These are phyloP conservation scores for Amazona ochrocephala DNA, from an alignment of 2,797 vertebrate genomes.

Conservation along the genomic window DNA sequence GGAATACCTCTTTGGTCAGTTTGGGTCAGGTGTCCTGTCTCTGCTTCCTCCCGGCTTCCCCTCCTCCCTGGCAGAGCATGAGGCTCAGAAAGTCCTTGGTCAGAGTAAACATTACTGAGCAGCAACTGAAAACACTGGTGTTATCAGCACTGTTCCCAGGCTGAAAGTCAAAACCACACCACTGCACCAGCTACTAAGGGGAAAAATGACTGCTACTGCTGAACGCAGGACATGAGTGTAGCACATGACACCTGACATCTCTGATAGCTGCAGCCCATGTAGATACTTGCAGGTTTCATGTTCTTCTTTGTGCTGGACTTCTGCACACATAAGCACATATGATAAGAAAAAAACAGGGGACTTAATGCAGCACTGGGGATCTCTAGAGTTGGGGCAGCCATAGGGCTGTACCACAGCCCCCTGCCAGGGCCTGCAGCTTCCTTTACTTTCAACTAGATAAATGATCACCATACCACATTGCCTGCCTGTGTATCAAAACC, in stretches of 20 bases:
- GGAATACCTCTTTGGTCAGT: too few species aligned
- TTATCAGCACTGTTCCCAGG: too few species aligned
- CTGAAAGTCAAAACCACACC: too few species aligned
- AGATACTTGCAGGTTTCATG: neutral
- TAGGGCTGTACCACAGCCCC: neutral
- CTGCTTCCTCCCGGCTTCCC: too few species aligned
- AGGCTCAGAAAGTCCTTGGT: too few species aligned
- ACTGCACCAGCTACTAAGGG: too few species aligned
- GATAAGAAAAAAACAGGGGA: neutral
- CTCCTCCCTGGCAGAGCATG: too few species aligned
- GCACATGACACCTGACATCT: neutral
- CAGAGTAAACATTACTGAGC: too few species aligned
- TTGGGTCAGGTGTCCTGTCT: too few species aligned
- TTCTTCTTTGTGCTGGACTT: neutral
- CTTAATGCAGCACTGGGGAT: neutral
- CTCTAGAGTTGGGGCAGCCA: neutral
- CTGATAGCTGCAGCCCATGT: neutral
- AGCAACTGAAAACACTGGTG: too few species aligned
- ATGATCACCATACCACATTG: neutral
- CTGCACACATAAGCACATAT: neutral
- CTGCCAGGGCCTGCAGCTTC: neutral
- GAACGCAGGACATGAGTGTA: neutral
- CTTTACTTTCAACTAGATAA: neutral
- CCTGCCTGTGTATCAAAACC: neutral
- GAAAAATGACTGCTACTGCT: too few species aligned